Conservation (phyloP, 2,888 invertebrate species). For the Eilema griseolum region DNA sequence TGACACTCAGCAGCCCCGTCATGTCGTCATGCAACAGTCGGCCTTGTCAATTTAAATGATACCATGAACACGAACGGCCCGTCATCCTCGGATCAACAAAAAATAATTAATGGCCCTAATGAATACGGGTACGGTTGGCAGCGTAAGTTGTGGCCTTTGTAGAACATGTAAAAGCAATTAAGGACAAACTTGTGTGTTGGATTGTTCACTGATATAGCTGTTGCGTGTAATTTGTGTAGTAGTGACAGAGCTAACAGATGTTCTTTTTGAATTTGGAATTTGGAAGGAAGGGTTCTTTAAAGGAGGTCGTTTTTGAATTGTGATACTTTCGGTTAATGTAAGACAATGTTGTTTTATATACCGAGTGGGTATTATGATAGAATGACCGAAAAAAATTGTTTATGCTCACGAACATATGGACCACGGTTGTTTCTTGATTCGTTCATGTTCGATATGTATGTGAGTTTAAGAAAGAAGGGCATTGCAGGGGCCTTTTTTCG, state of each 20-base stretch:
- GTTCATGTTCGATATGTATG: too few relatives aligned
- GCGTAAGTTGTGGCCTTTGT: slow-evolving; percentile 22
- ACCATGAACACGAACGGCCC: slow-evolving; percentile 68
- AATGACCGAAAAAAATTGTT: neutral
- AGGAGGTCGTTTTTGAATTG: neutral
- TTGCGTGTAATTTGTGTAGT: slow-evolving; percentile 18
- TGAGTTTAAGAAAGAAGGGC: too few relatives aligned
- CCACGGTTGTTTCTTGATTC: too few relatives aligned
- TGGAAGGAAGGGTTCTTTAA: slow-evolving; percentile 7
- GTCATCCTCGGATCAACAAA: slow-evolving; percentile 76
- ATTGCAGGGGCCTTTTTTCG: too few relatives aligned
- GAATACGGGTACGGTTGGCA: slow-evolving; percentile 62
- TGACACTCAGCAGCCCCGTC: slow-evolving; percentile 47
- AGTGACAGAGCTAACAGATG: slow-evolving; percentile 19
- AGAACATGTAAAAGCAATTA: slow-evolving; percentile 22
- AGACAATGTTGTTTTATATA: neutral
- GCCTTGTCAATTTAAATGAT: slow-evolving; percentile 75
- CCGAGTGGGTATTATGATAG: neutral
- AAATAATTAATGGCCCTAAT: slow-evolving; percentile 84
- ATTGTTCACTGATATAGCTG: slow-evolving; percentile 21
- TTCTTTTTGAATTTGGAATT: slow-evolving; percentile 17
- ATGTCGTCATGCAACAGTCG: slow-evolving; percentile 54
- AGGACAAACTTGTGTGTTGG: slow-evolving; percentile 20
- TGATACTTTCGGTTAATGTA: neutral
- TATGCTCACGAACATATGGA: too few relatives aligned